These are phyloP conservation scores for Aethes cnicana DNA, from an alignment of 2,888 invertebrate species.

Conservation along the genomic window DNA sequence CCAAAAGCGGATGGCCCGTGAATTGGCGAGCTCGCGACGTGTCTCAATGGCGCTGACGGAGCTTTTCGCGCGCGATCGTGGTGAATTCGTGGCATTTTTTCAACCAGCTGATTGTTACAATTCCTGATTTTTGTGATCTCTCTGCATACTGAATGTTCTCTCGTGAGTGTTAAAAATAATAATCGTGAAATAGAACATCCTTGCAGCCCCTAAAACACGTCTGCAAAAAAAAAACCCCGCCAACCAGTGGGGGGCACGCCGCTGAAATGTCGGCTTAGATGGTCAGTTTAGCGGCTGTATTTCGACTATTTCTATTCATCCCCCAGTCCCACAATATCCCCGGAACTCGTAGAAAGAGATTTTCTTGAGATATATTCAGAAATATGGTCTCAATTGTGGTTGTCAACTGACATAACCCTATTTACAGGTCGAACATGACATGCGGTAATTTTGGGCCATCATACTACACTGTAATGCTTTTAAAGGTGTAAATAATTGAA, in stretches of 20 bases:
- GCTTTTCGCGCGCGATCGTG: constrained; percentile 82
- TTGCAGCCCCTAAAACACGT: constrained; percentile 49
- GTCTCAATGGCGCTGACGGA: constrained; percentile 82
- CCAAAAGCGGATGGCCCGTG: constrained; percentile 75
- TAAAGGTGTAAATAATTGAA: constrained; percentile 38
- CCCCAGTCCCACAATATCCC: constrained; percentile 38
- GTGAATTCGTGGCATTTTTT: constrained; percentile 82
- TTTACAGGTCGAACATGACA: constrained; percentile 76
- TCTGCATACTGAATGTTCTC: constrained; percentile 49
- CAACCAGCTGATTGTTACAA: constrained; percentile 66
- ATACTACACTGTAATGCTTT: constrained; percentile 45
- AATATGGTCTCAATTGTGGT: constrained; percentile 64
- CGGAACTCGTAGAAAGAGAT: constrained; percentile 41
- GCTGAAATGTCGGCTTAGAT: constrained; percentile 50
- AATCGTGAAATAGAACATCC: constrained; percentile 40
- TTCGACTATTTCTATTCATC: constrained; percentile 37
- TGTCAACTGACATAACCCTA: constrained; percentile 82
- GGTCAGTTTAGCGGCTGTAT: constrained; percentile 45
- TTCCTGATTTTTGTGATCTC: constrained; percentile 47
- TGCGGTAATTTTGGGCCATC: constrained; percentile 74
- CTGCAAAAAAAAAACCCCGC: constrained; percentile 73
- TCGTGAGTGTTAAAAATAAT: constrained; percentile 48
- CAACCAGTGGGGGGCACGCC: constrained; percentile 81
- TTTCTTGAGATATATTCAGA: constrained; percentile 47
- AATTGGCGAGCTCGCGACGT: constrained; percentile 80